phyloP scores from a whole-genome alignment of 2,797 vertebrate genomes.

The Smutsia gigantea region DNA sequence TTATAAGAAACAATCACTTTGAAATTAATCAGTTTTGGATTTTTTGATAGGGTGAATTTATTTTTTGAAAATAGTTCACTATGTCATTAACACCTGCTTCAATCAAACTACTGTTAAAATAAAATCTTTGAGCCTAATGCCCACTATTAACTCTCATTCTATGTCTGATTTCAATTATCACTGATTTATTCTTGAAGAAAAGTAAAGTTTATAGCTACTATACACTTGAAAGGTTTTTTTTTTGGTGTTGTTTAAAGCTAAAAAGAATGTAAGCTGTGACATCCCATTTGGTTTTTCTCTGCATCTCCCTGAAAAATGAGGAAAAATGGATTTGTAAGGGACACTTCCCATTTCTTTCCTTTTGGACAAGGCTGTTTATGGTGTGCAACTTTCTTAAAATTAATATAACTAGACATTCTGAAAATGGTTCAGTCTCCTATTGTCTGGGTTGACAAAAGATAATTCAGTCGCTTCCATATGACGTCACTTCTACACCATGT shows the following conservation, averaged over 20 bases:
- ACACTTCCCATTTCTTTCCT: not conserved
- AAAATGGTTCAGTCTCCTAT: not conserved
- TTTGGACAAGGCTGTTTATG: not conserved
- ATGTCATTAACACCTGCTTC: not conserved
- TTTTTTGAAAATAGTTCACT: constrained; percentile 18
- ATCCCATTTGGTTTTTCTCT: not conserved
- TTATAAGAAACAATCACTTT: not conserved
- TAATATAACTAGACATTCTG: not conserved
- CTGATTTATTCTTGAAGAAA: not conserved
- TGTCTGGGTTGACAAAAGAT: not conserved
- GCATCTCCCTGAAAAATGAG: not conserved
- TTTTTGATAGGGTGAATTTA: not conserved
- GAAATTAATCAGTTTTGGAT: not conserved
- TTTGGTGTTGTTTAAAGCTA: not conserved
- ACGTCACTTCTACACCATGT: not conserved
- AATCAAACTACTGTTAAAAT: not conserved
- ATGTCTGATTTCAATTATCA: not conserved
- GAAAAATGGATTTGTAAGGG: not conserved
- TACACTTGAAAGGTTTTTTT: not conserved
- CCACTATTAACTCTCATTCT: not conserved
- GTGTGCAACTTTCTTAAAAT: not conserved
- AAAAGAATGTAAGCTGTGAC: not conserved
- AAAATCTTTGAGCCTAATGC: not conserved
- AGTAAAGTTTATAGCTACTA: not conserved
- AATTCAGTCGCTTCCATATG: not conserved